These are phyloP conservation scores for Odontocolon sp. DNA, from an alignment of 2,888 invertebrate genomes.

Conservation along the genomic window DNA sequence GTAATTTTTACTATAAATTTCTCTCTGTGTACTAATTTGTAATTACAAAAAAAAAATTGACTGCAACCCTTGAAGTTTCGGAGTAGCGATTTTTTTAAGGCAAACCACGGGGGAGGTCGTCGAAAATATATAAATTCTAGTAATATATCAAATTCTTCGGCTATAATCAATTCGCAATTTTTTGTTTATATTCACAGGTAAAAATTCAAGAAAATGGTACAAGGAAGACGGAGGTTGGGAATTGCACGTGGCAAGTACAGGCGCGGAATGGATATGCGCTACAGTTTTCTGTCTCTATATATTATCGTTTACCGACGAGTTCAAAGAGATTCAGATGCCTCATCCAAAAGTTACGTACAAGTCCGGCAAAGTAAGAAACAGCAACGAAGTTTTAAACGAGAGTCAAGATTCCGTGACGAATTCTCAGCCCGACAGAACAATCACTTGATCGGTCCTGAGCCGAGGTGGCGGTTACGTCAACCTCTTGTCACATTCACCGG, in stretches of 20 bases:
- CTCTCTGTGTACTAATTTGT: no score
- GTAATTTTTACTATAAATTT: no score
- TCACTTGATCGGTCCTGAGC: slow-evolving; percentile 71
- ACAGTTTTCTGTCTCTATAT: slow-evolving; percentile 84
- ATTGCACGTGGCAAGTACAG: slow-evolving; percentile 85
- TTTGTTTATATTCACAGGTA: slow-evolving; percentile 71
- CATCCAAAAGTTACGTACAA: slow-evolving; percentile 81
- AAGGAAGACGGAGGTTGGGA: slow-evolving; percentile 85
- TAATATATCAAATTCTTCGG: no score
- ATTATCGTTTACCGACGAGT: slow-evolving; percentile 85
- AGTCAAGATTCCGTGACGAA: slow-evolving; percentile 27
- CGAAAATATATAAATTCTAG: no score
- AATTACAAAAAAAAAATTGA: no score
- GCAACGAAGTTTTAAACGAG: slow-evolving; percentile 67
- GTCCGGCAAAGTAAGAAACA: slow-evolving; percentile 58
- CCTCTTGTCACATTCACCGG: slow-evolving; percentile 71
- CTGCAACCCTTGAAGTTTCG: no score
- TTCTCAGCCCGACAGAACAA: slow-evolving; percentile 44
- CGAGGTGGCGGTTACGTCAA: slow-evolving; percentile 70
- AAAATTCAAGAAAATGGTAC: slow-evolving; percentile 82
- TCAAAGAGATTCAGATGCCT: slow-evolving; percentile 83
- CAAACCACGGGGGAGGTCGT: no score
- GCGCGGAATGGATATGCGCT: slow-evolving; percentile 86
- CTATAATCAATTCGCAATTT: no score
- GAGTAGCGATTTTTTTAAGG: no score